phyloP scores from a whole-genome alignment of 1,140 invertebrate genomes.

The Drosophila kikkawai region DNA sequence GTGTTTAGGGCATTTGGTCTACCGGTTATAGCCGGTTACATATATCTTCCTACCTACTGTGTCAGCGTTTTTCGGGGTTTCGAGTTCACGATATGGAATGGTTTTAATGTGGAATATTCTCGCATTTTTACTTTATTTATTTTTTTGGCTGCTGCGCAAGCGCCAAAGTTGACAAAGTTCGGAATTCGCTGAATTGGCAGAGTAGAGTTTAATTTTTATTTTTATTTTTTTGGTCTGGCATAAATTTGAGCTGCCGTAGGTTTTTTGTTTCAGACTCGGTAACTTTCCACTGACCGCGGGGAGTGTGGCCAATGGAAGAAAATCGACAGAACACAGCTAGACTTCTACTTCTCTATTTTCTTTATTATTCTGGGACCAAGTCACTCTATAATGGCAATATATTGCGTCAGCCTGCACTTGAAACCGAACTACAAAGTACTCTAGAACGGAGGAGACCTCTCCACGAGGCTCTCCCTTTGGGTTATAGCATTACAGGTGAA shows the following conservation, averaged over 20 bases:
- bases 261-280: slow-evolving; percentile 31
- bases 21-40: slow-evolving; percentile 20
- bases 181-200: slow-evolving; percentile 34
- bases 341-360: background rate
- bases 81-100: slow-evolving; percentile 20
- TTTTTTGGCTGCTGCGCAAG: slow-evolving; percentile 56
- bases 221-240: slow-evolving; percentile 16
- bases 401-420: slow-evolving; percentile 47
- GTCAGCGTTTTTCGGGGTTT: slow-evolving; percentile 65
- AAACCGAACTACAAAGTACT: slow-evolving; percentile 22
- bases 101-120: slow-evolving; percentile 3
- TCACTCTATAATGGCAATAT: slow-evolving; percentile 3
- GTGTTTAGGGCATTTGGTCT: slow-evolving; percentile 31
- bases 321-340: background rate
- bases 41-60: slow-evolving; percentile 57
- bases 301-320: slow-evolving; percentile 21
- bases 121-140: slow-evolving; percentile 1
- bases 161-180: slow-evolving; percentile 38
- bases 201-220: background rate
- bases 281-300: slow-evolving; percentile 44
- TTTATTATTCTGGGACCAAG: slow-evolving; percentile 9
- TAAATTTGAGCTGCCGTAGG: slow-evolving; percentile 19
- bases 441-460: background rate
- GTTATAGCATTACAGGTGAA: slow-evolving; percentile 21
- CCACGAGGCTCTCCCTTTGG: background rate